Conservation (phyloP, 2,113 vertebrate species). For the Phycodurus eques region DNA sequence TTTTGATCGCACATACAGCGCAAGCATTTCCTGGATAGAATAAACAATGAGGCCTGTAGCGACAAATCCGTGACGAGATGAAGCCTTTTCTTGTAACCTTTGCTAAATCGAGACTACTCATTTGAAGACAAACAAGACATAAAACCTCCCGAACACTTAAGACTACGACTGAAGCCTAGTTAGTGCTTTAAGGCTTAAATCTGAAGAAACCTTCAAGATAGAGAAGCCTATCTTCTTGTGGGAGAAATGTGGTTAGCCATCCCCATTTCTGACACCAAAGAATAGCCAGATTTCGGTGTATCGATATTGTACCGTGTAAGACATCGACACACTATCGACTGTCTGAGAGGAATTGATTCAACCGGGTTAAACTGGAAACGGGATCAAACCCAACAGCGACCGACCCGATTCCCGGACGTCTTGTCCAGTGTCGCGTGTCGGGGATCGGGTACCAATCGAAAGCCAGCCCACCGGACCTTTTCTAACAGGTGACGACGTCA, state of each 20-base stretch:
- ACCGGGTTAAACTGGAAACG: background rate
- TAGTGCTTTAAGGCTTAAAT: background rate
- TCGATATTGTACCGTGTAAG: too few relatives aligned
- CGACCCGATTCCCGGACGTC: conserved; percentile 1
- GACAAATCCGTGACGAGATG: too few relatives aligned
- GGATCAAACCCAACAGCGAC: background rate
- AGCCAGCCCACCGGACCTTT: background rate
- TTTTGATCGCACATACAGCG: too few relatives aligned
- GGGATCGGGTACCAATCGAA: conserved; percentile 19
- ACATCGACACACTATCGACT: background rate
- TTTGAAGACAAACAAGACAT: too few relatives aligned
- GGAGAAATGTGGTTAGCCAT: background rate
- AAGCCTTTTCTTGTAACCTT: background rate
- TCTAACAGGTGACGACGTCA: conserved; percentile 12
- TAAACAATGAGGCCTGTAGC: background rate
- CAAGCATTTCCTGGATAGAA: background rate
- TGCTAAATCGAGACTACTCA: background rate
- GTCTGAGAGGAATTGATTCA: background rate
- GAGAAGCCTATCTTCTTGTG: background rate
- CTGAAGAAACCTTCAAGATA: background rate
- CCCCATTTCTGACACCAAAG: too few relatives aligned
- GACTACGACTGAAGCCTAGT: background rate
- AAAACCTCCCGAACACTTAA: too few relatives aligned
- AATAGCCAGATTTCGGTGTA: too few relatives aligned
- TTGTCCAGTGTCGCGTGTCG: conserved; percentile 1